Evolutionary conservation across 2,888 invertebrate species (phyloP).

Genomic region (Conchocele bisecta): DNA sequence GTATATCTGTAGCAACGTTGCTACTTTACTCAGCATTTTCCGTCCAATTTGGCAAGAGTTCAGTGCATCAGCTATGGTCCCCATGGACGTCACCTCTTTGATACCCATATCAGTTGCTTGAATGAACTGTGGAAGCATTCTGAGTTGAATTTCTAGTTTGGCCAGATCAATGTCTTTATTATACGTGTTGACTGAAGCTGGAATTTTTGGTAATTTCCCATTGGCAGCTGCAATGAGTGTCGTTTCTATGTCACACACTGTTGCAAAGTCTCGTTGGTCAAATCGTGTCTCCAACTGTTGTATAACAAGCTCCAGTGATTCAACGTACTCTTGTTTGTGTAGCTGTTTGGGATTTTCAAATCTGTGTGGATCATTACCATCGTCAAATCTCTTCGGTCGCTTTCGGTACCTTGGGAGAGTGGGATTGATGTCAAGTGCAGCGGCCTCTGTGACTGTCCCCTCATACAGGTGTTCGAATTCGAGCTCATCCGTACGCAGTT

Average conservation of each 20-base stretch:
- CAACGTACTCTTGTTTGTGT: constrained; percentile 24
- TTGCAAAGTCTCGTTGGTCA: not conserved
- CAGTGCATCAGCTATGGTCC: constrained; percentile 9
- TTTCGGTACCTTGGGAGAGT: constrained; percentile 14
- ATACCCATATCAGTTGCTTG: constrained; percentile 10
- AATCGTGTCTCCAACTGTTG: constrained; percentile 17
- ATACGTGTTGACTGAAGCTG: constrained; percentile 11
- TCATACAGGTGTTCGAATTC: constrained; percentile 21
- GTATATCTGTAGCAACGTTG: constrained; percentile 11
- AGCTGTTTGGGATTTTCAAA: constrained; percentile 15
- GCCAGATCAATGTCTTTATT: constrained; percentile 17
- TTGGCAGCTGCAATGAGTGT: constrained; percentile 20
- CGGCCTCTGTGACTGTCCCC: not conserved
- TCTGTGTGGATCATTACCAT: constrained; percentile 8
- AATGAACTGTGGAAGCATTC: no score
- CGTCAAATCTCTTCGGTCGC: constrained; percentile 18
- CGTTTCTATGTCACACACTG: constrained; percentile 18
- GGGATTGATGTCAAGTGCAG: constrained; percentile 11
- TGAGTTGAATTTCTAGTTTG: no score
- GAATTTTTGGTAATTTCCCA: constrained; percentile 8
- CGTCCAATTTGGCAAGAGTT: constrained; percentile 4
- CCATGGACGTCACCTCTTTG: constrained; percentile 17
- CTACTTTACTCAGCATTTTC: constrained; percentile 10
- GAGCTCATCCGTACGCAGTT: no score
- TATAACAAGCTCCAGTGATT: constrained; percentile 22